These are phyloP conservation scores for Homalodisca vitripennis DNA, from an alignment of 1,140 invertebrate genomes.

Conservation along the genomic window DNA sequence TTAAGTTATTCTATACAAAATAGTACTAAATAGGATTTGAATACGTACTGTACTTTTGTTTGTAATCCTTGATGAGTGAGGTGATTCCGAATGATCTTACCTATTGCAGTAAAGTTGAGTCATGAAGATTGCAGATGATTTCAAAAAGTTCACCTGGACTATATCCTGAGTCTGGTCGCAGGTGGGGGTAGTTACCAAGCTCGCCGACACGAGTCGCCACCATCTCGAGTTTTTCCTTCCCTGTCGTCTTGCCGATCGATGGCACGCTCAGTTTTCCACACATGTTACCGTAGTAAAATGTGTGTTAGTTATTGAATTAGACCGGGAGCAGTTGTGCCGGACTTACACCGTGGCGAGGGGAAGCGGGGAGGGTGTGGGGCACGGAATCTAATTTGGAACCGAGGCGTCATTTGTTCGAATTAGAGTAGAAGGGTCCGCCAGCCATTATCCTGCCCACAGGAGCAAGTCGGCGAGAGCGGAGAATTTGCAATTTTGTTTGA, in stretches of 20 bases:
- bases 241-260: too few species aligned
- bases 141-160: too few species aligned
- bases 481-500: slow-evolving; percentile 42
- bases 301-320: slow-evolving; percentile 42
- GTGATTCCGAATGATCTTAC: too few species aligned
- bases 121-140: too few species aligned
- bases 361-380: slow-evolving; percentile 13
- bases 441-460: slow-evolving; percentile 12
- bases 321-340: slow-evolving; percentile 21
- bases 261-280: slow-evolving; percentile 35
- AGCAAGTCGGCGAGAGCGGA: slow-evolving; percentile 17
- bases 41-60: too few species aligned
- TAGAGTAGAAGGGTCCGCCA: slow-evolving; percentile 35
- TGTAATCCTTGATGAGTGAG: too few species aligned
- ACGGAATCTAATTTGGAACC: slow-evolving; percentile 40
- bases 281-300: slow-evolving; percentile 41
- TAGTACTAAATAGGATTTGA: too few species aligned
- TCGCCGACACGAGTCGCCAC: slow-evolving; percentile 4
- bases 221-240: not conserved
- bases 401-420: slow-evolving; percentile 42
- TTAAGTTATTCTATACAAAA: too few species aligned
- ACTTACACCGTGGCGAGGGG: slow-evolving; percentile 15
- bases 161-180: too few species aligned
- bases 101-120: too few species aligned
- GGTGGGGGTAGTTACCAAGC: not conserved